Conservation (phyloP, 2,888 invertebrate genomes). For the Agriopis leucophaearia region DNA sequence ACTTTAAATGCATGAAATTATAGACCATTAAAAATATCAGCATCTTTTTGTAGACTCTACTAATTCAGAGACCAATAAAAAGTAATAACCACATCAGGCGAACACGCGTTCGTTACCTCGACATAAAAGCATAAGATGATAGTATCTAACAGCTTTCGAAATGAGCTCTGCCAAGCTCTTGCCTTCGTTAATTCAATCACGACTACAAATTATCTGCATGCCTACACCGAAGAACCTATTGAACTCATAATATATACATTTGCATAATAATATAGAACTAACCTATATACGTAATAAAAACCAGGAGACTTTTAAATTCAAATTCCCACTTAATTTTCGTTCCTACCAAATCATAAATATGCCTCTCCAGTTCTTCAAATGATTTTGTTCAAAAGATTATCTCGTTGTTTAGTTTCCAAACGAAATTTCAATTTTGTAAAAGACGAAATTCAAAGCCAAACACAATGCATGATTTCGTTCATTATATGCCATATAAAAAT, state of each 20-base stretch:
- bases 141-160: constrained; percentile 67
- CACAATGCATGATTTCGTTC: constrained; percentile 14
- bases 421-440: constrained; percentile 13
- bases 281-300: neutral
- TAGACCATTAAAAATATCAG: neutral
- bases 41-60: neutral
- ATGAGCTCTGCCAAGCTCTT: constrained; percentile 57
- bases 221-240: constrained; percentile 55
- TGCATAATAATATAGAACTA: neutral
- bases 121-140: constrained; percentile 60
- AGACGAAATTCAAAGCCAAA: constrained; percentile 9
- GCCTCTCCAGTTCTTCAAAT: neutral
- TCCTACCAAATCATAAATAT: neutral
- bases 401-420: neutral
- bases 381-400: neutral
- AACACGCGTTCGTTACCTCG: constrained; percentile 51
- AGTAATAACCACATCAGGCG: constrained; percentile 16
- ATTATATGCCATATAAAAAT: constrained; percentile 21
- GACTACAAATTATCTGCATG: constrained; percentile 72
- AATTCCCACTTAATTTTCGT: constrained; percentile 2
- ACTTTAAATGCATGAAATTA: neutral
- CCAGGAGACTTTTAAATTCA: neutral
- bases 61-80: constrained; percentile 6
- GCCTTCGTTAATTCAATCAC: constrained; percentile 77
- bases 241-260: constrained; percentile 44